Percentiles rank a stretch among this genome's conserved stretches.
These are phyloP conservation scores for Lasioglossum calceatum DNA, from an alignment of 2,888 invertebrate genomes.

Conservation along the genomic window DNA sequence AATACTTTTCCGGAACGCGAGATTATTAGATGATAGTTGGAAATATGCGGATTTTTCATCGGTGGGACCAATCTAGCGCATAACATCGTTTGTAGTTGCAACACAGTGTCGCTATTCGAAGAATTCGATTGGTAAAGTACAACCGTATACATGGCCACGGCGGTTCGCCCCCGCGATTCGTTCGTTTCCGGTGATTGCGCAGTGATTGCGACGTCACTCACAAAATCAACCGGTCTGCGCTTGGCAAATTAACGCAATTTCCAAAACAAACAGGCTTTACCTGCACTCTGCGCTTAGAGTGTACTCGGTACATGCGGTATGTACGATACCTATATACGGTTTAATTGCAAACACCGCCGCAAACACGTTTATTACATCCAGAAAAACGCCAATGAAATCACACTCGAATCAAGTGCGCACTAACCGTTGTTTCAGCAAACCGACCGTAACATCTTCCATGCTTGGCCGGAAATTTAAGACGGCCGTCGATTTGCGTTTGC, in stretches of 20 bases:
- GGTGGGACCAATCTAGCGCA: neutral
- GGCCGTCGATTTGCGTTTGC: neutral
- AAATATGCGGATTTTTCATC: constrained; percentile 1
- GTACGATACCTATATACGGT: constrained; percentile 62
- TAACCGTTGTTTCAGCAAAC: constrained; percentile 40
- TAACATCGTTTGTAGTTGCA: constrained; percentile 12
- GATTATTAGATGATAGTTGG: neutral
- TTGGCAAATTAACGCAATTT: constrained; percentile 83
- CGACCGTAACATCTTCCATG: constrained; percentile 23
- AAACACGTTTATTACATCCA: constrained; percentile 75
- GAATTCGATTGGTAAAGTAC: constrained; percentile 58
- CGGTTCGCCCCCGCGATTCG: constrained; percentile 69
- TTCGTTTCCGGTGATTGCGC: constrained; percentile 79
- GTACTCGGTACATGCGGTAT: constrained; percentile 43
- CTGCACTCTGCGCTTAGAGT: constrained; percentile 66
- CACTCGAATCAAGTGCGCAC: constrained; percentile 45
- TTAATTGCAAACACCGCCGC: constrained; percentile 75
- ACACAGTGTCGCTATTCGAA: constrained; percentile 27
- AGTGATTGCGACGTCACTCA: constrained; percentile 82
- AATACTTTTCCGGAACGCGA: neutral
- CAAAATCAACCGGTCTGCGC: constrained; percentile 80
- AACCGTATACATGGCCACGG: constrained; percentile 43
- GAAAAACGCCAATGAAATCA: constrained; percentile 66
- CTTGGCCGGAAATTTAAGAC: constrained; percentile 20
- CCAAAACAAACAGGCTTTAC: constrained; percentile 80